Evolutionary conservation across 2,797 vertebrate species (phyloP).

Genomic region (Halcyon smyrnensis): DNA sequence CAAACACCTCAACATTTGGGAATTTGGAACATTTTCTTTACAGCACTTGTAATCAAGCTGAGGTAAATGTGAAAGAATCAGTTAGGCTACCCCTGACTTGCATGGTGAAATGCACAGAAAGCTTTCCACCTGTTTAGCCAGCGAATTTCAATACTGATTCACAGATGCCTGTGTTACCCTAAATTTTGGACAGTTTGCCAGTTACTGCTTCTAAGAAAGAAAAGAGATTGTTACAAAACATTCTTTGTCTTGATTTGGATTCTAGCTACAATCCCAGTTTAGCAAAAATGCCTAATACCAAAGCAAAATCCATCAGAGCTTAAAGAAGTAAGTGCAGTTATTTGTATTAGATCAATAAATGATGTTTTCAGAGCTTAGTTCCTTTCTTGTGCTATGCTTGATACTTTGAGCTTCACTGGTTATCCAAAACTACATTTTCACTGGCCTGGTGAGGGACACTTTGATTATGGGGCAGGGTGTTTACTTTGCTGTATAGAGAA

Average conservation of each 20-base stretch:
- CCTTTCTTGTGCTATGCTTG: background rate
- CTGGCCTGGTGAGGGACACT: background rate
- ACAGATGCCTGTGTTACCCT: background rate
- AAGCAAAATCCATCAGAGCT: background rate
- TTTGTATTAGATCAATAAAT: background rate
- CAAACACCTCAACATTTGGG: background rate
- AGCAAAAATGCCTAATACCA: background rate
- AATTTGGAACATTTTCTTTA: background rate
- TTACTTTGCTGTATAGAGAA: background rate
- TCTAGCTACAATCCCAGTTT: background rate
- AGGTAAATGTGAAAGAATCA: background rate
- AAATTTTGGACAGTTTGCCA: background rate
- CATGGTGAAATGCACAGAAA: background rate
- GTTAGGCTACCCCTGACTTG: background rate
- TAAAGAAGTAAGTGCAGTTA: background rate
- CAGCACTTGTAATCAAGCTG: background rate
- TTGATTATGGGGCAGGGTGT: fast-evolving
- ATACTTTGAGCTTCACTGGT: background rate
- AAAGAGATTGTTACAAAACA: background rate
- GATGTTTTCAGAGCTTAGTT: background rate
- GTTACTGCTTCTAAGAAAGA: background rate
- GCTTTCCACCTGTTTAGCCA: background rate
- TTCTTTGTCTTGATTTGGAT: background rate
- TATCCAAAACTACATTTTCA: background rate
- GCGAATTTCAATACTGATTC: background rate